Evolutionary conservation across 2,888 invertebrate species (phyloP).

Genomic region (Strigamia transsilvanica): DNA sequence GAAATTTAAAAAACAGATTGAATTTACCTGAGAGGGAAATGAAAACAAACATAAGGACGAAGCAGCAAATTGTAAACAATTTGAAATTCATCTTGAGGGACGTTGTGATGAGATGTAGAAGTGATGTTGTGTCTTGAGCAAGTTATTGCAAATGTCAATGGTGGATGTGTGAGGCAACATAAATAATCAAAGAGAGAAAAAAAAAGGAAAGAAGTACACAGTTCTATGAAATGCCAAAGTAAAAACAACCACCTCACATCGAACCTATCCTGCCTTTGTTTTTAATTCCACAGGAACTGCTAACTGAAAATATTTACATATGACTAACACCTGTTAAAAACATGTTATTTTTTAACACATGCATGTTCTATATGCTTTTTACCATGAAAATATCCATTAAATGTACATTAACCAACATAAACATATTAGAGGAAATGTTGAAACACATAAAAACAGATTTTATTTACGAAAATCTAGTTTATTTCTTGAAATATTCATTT

Average conservation of each 20-base stretch:
- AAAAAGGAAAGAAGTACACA: background rate
- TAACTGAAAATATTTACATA: background rate
- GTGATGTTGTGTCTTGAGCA: background rate
- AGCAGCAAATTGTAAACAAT: background rate
- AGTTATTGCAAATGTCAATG: background rate
- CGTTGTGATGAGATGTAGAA: background rate
- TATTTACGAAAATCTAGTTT: too few relatives aligned
- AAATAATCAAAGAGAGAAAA: background rate
- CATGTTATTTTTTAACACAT: background rate
- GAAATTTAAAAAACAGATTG: background rate
- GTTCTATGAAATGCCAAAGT: slow-evolving; percentile 9
- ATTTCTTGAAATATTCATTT: too few relatives aligned
- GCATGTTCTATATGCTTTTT: too few relatives aligned
- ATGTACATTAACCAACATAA: too few relatives aligned
- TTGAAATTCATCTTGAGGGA: background rate
- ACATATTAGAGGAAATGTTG: too few relatives aligned
- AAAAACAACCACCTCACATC: background rate
- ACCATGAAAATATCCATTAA: too few relatives aligned
- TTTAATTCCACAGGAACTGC: background rate
- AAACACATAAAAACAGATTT: too few relatives aligned
- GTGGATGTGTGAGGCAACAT: background rate
- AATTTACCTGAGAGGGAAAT: background rate
- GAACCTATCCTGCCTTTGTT: background rate
- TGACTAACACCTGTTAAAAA: background rate
- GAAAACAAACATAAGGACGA: background rate